Evolutionary conservation across 2,888 invertebrate species (phyloP), one percentile per base, ranked within the genome.

Genomic region (Fissipunctia ypsillon): DNA sequence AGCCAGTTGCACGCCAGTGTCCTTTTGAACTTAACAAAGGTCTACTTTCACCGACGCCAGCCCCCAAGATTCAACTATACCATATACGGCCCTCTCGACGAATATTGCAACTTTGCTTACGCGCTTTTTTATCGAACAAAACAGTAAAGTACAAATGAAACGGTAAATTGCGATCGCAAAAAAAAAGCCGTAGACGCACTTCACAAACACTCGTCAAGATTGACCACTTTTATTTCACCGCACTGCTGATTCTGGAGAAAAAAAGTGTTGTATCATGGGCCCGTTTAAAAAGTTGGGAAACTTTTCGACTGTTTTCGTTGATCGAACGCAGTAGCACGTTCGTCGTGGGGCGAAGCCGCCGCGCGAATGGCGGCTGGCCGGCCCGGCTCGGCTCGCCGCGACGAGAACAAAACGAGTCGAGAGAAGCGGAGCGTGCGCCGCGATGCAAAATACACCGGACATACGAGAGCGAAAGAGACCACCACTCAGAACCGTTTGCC

Each of bases 11-110:
- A 91, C 91, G 91, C 90, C 92, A 88, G 93, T 94, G 95, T 95
- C 96, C 96, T 96, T 96, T 94, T 93, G 95, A 95, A 95, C 95
- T 93, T 92, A 94, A 94, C 94, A 94, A 95, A 95, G 95, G 95
- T 95, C 93, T 95, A 96, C 96, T 96, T 96, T 96, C 96, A 96
- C 96, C 96, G 90, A 90, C 91, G 92, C 87, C 92, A 91, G 91
- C 90, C 88, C 86, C 91, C 91, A 91, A 94, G 93, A 93, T 93
- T 92, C 93, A 93, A 93, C 91, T 89, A 66, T 85, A 92, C 93
- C 94, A 93, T 94, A 94, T 91, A 95, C 93, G 94, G 93, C 93
- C 94, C 94, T 94, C 93, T 89, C 88, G 59, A 90, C 92, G 92
- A 94, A 92, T 92, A 93, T 91, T 93, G 91, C 91, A 91, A 93